A percentile compares a stretch with the other conserved stretches of the same genome.
These are phyloP conservation scores for Parnassius smintheus DNA, from an alignment of 2,888 invertebrate genomes.

Conservation along the genomic window DNA sequence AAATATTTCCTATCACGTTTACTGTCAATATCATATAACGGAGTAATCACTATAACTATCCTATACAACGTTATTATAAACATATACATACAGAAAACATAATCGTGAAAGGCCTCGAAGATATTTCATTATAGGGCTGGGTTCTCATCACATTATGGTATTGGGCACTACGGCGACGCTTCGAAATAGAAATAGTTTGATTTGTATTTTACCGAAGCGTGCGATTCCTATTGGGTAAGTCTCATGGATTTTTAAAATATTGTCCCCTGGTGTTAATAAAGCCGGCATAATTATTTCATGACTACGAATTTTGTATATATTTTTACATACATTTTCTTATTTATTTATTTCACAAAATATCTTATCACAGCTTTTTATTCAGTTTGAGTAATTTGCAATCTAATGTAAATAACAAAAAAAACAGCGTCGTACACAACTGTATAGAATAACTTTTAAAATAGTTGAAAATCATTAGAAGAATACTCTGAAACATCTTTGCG, in stretches of 20 bases:
- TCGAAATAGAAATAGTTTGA: slow-evolving; percentile 71
- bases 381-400: too few relatives aligned
- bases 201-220: slow-evolving; percentile 54
- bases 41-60: slow-evolving; percentile 40
- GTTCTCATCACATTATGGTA: slow-evolving; percentile 70
- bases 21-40: slow-evolving; percentile 32
- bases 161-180: slow-evolving; percentile 64
- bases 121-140: slow-evolving; percentile 72
- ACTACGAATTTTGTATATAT: too few relatives aligned
- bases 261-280: neutral
- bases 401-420: too few relatives aligned
- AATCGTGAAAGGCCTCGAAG: slow-evolving; percentile 56
- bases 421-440: too few relatives aligned
- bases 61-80: slow-evolving; percentile 57
- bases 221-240: slow-evolving; percentile 31
- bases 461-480: too few relatives aligned
- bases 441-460: too few relatives aligned
- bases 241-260: neutral
- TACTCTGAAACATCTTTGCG: too few relatives aligned
- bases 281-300: too few relatives aligned
- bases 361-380: too few relatives aligned
- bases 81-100: slow-evolving; percentile 59
- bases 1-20: slow-evolving; percentile 15
- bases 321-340: too few relatives aligned
- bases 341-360: too few relatives aligned